Percentiles rank a stretch among this genome's conserved stretches.
Evolutionary conservation across 2,888 invertebrate genomes (phyloP).

Genomic region (Coecobrya sp.): DNA sequence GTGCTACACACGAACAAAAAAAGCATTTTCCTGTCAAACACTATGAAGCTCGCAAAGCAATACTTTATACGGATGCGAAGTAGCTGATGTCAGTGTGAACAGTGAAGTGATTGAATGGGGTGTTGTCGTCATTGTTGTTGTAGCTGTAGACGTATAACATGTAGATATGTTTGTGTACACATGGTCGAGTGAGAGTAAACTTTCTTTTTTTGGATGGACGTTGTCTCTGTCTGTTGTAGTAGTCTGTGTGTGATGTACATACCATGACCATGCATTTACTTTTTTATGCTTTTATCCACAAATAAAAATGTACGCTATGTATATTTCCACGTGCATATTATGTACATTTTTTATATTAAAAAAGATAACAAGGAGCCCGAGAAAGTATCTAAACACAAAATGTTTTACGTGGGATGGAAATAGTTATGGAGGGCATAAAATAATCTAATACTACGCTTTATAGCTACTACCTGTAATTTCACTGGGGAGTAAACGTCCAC

Average conservation of each 20-base stretch:
- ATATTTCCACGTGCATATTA: background rate
- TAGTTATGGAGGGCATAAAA: background rate
- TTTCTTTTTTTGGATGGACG: background rate
- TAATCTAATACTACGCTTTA: slow-evolving; percentile 28
- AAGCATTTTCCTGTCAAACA: slow-evolving; percentile 9
- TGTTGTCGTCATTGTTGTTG: slow-evolving; percentile 38
- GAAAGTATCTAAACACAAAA: background rate
- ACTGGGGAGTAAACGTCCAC: background rate
- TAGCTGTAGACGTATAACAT: background rate
- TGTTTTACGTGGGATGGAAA: background rate
- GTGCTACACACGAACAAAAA: slow-evolving; percentile 8
- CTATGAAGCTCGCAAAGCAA: background rate
- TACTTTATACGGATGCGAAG: background rate
- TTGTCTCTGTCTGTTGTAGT: background rate
- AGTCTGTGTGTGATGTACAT: background rate
- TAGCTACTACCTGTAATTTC: slow-evolving; percentile 2
- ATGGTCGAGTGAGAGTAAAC: background rate
- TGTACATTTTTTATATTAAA: background rate
- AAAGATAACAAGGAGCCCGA: background rate
- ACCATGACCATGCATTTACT: background rate
- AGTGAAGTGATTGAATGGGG: slow-evolving; percentile 33
- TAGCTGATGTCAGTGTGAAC: slow-evolving; percentile 10
- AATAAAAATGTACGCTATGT: background rate
- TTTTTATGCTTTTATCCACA: slow-evolving; percentile 19
- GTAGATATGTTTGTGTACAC: slow-evolving; percentile 2